These are phyloP conservation scores for Raja brachyura DNA, from an alignment of 2,113 vertebrate genomes.

Conservation along the genomic window DNA sequence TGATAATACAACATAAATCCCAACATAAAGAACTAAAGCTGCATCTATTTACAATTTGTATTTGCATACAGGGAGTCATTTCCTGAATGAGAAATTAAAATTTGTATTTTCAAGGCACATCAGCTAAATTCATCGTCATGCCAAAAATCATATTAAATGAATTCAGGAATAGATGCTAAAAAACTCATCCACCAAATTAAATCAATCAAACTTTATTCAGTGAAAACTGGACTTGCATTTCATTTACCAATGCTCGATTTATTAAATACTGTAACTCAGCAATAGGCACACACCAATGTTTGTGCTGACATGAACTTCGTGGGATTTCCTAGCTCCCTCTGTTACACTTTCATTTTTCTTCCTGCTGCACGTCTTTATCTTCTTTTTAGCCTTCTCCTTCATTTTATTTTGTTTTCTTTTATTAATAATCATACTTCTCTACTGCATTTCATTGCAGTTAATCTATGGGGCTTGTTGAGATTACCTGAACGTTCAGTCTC, in stretches of 20 bases:
- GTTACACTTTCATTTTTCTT: too few species aligned
- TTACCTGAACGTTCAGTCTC: too few species aligned
- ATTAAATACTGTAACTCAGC: background rate
- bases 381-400: too few species aligned
- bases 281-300: too few species aligned
- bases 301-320: too few species aligned
- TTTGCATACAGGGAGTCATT: background rate
- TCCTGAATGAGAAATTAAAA: background rate
- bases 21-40: background rate
- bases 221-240: background rate
- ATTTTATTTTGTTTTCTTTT: too few species aligned
- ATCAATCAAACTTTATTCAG: background rate
- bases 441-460: too few species aligned
- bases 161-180: background rate
- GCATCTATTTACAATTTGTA: background rate
- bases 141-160: constrained; percentile 3
- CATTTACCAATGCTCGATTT: background rate
- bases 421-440: too few species aligned
- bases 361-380: too few species aligned
- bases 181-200: background rate
- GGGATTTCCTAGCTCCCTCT: too few species aligned
- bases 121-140: background rate
- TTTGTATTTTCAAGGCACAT: background rate
- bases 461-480: too few species aligned
- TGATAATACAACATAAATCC: background rate